Evolutionary conservation across 30 jellyfish, hydroid and myxozoan genomes (phyloP).

Genomic region (Pseudorhiza aurosa): DNA sequence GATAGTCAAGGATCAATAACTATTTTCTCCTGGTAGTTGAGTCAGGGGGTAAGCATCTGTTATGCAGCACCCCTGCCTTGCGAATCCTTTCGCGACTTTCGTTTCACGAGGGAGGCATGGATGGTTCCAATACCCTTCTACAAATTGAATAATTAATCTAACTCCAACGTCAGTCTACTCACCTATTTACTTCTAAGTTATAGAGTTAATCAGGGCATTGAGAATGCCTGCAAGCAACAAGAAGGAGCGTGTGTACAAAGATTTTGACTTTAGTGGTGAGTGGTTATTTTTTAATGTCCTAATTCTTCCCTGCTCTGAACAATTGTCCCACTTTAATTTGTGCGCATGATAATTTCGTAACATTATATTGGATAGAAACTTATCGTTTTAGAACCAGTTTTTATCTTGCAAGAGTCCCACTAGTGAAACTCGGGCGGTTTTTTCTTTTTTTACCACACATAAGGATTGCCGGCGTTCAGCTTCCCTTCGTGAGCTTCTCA

Average conservation of each 20-base stretch:
- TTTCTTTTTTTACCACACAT: too few species aligned
- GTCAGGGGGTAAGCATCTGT: slow-evolving; percentile 73
- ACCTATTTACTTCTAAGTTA: not conserved
- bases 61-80: slow-evolving; percentile 62
- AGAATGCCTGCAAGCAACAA: slow-evolving; percentile 70
- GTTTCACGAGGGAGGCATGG: slow-evolving; percentile 32
- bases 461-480: too few species aligned
- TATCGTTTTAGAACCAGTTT: too few species aligned
- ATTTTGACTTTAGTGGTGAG: slow-evolving; percentile 71
- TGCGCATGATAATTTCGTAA: too few species aligned
- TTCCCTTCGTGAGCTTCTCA: too few species aligned
- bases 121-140: too few species aligned
- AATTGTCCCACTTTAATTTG: too few species aligned
- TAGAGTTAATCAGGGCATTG: not conserved
- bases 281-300: not conserved
- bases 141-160: too few species aligned
- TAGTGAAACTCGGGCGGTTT: too few species aligned
- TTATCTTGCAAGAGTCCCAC: not conserved
- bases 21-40: slow-evolving; percentile 27
- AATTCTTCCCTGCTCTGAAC: too few species aligned
- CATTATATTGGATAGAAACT: too few species aligned
- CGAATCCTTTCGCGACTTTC: slow-evolving; percentile 34
- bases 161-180: too few species aligned
- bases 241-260: slow-evolving; percentile 54
- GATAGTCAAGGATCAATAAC: slow-evolving; percentile 34